phyloP scores from a whole-genome alignment of 2,113 vertebrate species.

The Nipponia nippon region DNA sequence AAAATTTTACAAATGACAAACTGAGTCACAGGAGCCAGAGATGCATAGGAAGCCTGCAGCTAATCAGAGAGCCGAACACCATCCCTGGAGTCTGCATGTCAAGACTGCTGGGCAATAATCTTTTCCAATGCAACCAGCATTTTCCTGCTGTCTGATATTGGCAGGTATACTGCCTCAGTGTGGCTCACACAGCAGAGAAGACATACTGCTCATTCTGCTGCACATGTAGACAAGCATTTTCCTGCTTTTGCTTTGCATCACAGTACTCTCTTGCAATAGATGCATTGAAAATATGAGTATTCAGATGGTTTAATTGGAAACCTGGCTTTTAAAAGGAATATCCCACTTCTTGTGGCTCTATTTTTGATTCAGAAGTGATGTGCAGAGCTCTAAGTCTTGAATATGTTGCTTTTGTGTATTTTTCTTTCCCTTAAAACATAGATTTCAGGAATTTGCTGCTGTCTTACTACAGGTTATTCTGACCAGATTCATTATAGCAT shows the following conservation, averaged over 20 bases:
- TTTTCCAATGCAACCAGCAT: background rate
- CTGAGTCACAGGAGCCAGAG: background rate
- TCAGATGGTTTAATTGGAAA: background rate
- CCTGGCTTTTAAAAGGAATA: background rate
- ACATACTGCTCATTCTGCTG: rapidly evolving
- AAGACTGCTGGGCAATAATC: background rate
- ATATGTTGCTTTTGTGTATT: background rate
- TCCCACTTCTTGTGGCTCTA: background rate
- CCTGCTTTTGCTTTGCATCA: background rate
- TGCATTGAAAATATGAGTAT: background rate
- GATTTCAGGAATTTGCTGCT: background rate
- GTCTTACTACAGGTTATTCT: background rate
- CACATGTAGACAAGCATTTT: background rate
- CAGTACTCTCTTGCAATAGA: background rate
- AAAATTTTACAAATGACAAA: background rate
- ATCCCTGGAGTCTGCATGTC: too few species aligned
- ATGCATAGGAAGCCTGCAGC: background rate
- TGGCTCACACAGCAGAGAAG: background rate
- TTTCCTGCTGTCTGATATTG: background rate
- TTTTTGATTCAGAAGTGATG: background rate
- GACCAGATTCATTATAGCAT: background rate
- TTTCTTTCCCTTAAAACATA: background rate
- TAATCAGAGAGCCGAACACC: background rate
- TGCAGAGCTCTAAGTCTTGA: background rate
- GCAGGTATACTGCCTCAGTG: background rate